Evolutionary conservation across 2,113 vertebrate species (phyloP).

Genomic region (Parus major): DNA sequence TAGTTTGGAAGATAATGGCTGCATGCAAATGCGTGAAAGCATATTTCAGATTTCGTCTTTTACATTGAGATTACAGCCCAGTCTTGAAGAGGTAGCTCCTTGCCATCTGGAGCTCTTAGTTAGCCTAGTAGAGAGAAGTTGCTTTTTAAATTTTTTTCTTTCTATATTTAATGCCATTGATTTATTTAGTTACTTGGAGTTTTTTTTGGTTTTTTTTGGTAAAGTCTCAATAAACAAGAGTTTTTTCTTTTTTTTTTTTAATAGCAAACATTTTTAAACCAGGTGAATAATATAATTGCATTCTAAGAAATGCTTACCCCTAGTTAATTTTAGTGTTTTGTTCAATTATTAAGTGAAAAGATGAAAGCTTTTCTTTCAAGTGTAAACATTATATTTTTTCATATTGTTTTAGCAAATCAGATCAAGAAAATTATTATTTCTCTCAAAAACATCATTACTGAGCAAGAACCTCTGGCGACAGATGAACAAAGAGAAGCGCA

Average conservation of each 20-base stretch:
- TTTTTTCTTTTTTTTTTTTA: constrained; percentile 1
- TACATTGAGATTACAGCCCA: constrained; percentile 60
- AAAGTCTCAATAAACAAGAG: constrained; percentile 60
- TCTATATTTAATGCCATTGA: constrained; percentile 59
- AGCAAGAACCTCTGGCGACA: constrained; percentile 73
- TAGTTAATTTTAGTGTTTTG: constrained; percentile 67
- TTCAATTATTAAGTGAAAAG: constrained; percentile 72
- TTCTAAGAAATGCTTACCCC: constrained; percentile 66
- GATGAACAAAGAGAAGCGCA: constrained; percentile 67
- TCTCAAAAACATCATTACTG: constrained; percentile 70
- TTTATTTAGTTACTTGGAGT: neutral
- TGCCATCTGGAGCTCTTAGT: constrained; percentile 50
- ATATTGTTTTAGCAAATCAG: constrained; percentile 72
- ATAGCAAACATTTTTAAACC: constrained; percentile 67
- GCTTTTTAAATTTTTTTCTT: neutral
- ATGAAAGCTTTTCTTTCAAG: constrained; percentile 71
- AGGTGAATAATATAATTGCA: constrained; percentile 71
- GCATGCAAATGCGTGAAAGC: constrained; percentile 72
- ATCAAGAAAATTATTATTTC: constrained; percentile 58
- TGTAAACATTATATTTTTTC: constrained; percentile 61
- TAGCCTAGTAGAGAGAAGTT: constrained; percentile 73
- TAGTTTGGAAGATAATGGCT: constrained; percentile 67
- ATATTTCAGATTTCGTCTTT: constrained; percentile 56
- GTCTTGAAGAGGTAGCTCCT: constrained; percentile 62
- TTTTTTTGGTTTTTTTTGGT: constrained; percentile 21